Conservation (phyloP, 1,140 invertebrate species). For the Tribolium madens region DNA sequence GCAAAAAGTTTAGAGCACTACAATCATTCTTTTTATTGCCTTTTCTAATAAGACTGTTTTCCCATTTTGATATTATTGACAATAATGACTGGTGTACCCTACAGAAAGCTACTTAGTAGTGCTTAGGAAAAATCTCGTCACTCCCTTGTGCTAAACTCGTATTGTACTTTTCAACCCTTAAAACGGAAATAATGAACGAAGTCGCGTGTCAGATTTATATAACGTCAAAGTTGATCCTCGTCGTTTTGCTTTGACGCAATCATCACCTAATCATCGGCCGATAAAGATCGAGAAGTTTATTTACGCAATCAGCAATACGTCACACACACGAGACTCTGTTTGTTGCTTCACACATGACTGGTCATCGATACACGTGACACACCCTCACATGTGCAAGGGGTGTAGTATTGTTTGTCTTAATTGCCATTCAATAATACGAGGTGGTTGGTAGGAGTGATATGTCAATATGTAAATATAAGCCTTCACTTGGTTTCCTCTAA, state of each 20-base stretch:
- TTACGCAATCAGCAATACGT: constrained; percentile 27
- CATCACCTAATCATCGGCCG: constrained; percentile 10
- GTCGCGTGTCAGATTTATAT: constrained; percentile 23
- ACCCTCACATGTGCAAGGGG: constrained; percentile 3
- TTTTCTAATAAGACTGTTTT: too few relatives aligned
- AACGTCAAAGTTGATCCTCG: neutral
- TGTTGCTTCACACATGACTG: constrained; percentile 29
- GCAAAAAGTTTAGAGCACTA: too few relatives aligned
- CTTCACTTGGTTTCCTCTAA: neutral
- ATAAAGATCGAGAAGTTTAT: constrained; percentile 18
- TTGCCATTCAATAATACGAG: constrained; percentile 35
- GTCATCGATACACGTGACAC: constrained; percentile 28
- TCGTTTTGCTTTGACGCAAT: constrained; percentile 27
- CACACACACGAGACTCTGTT: constrained; percentile 24
- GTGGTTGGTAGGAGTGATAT: constrained; percentile 18
- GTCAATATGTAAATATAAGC: constrained; percentile 10
- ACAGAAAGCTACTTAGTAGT: too few relatives aligned
- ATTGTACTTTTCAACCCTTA: constrained; percentile 6
- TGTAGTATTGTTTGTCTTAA: constrained; percentile 21
- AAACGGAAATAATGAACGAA: constrained; percentile 26
- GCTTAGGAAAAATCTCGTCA: too few relatives aligned
- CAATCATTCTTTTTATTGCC: too few relatives aligned
- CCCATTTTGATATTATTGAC: too few relatives aligned
- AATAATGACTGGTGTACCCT: too few relatives aligned
- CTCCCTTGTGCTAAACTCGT: neutral